These are phyloP conservation scores for Todiramphus chloris DNA, from an alignment of 2,113 vertebrate genomes.

Conservation along the genomic window DNA sequence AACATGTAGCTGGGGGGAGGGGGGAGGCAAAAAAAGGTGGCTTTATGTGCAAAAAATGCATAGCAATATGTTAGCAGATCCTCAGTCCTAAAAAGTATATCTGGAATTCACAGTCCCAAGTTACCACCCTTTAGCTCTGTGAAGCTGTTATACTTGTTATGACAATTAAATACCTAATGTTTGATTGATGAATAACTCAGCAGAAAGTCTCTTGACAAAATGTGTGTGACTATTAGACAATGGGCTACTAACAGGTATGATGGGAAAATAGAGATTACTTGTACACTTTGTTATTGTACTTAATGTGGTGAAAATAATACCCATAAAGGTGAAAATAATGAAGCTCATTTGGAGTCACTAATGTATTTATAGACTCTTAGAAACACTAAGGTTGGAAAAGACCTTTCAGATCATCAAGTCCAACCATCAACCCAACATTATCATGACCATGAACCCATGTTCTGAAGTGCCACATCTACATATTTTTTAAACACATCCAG, in stretches of 20 bases:
- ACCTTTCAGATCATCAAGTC: too few relatives aligned
- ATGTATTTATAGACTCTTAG: neutral
- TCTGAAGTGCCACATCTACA: too few relatives aligned
- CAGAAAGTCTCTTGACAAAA: neutral
- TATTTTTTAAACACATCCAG: too few relatives aligned
- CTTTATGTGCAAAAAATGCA: neutral
- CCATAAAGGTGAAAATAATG: neutral
- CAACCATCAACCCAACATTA: too few relatives aligned
- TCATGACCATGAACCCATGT: too few relatives aligned
- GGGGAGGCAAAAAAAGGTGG: fast-evolving
- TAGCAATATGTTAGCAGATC: neutral
- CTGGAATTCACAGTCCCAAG: neutral
- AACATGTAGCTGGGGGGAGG: neutral
- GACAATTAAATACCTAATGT: neutral
- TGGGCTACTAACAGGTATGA: neutral
- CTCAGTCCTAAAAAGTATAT: neutral
- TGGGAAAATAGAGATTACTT: neutral
- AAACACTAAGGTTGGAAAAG: too few relatives aligned
- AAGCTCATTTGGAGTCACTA: neutral
- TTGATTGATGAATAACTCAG: neutral
- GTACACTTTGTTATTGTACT: neutral
- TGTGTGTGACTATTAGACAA: neutral
- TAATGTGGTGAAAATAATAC: neutral
- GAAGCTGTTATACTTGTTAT: neutral
- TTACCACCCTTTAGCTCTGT: neutral